Conservation (phyloP, 2,113 vertebrate species). For the Antechinus stuartii region DNA sequence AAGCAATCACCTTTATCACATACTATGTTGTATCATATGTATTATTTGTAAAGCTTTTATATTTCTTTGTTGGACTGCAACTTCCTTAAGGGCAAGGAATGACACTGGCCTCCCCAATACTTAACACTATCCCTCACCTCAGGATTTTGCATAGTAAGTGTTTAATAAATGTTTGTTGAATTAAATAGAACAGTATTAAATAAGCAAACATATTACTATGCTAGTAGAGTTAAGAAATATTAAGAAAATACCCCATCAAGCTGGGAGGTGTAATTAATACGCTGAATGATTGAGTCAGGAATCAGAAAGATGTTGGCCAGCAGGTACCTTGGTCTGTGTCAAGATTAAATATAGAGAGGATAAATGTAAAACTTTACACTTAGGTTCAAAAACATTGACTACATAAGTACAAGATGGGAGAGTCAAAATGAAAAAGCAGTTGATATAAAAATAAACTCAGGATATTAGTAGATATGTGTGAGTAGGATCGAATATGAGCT, state of each 20-base stretch:
- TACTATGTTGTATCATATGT: background rate
- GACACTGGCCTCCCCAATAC: background rate
- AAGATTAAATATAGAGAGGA: background rate
- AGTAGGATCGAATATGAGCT: background rate
- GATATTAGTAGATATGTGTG: background rate
- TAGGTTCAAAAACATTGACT: background rate
- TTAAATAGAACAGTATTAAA: background rate
- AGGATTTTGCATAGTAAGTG: background rate
- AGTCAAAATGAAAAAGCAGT: background rate
- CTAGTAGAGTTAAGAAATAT: background rate
- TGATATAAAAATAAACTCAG: background rate
- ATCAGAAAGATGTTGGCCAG: background rate
- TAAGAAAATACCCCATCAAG: background rate
- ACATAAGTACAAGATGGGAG: background rate
- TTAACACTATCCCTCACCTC: background rate
- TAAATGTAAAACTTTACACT: background rate
- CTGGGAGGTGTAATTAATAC: background rate
- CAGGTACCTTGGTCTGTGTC: background rate
- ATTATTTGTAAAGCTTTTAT: background rate
- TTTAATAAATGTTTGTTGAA: background rate
- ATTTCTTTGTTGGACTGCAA: background rate
- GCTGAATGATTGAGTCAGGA: background rate
- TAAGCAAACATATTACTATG: background rate
- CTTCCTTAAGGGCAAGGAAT: background rate
- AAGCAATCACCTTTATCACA: background rate